Evolutionary conservation across 1,140 invertebrate species (phyloP).

Genomic region (Chrysomallon squamiferum): DNA sequence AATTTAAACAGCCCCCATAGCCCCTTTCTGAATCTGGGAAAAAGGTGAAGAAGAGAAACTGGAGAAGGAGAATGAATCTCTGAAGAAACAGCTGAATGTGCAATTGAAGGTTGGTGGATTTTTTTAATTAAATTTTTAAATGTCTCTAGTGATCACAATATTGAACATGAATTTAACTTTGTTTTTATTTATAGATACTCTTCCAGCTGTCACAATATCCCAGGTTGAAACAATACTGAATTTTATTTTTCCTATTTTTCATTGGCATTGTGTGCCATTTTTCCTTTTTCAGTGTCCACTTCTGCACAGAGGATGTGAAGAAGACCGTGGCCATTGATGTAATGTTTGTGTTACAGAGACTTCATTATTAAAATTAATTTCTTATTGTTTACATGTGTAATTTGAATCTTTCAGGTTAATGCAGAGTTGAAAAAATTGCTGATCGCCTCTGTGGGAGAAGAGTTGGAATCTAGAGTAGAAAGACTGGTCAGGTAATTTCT

Average conservation of each 20-base stretch:
- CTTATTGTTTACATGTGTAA: neutral
- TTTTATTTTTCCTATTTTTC: neutral
- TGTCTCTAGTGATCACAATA: neutral
- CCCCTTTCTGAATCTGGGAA: no score
- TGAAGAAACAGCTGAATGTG: slow-evolving; percentile 73
- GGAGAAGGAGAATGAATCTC: slow-evolving; percentile 52
- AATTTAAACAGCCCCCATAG: no score
- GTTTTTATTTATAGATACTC: neutral
- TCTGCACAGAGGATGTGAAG: neutral
- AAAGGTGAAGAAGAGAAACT: slow-evolving; percentile 40
- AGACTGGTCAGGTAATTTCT: slow-evolving; percentile 72
- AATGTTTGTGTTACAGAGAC: no score
- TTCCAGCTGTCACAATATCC: neutral
- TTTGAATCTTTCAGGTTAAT: slow-evolving; percentile 75
- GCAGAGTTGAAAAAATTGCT: slow-evolving; percentile 90
- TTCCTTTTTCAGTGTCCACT: neutral
- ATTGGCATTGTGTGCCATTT: no score
- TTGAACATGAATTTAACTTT: neutral
- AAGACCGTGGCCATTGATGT: no score
- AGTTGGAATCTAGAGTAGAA: slow-evolving; percentile 87
- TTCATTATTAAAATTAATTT: neutral
- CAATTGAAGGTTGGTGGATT: slow-evolving; percentile 51
- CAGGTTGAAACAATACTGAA: neutral
- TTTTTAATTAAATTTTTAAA: neutral
- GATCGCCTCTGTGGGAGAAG: slow-evolving; percentile 92